Percentiles rank a stretch among this genome's conserved stretches.
Evolutionary conservation across 2,113 vertebrate species (phyloP).

Genomic region (Suricata suricatta): DNA sequence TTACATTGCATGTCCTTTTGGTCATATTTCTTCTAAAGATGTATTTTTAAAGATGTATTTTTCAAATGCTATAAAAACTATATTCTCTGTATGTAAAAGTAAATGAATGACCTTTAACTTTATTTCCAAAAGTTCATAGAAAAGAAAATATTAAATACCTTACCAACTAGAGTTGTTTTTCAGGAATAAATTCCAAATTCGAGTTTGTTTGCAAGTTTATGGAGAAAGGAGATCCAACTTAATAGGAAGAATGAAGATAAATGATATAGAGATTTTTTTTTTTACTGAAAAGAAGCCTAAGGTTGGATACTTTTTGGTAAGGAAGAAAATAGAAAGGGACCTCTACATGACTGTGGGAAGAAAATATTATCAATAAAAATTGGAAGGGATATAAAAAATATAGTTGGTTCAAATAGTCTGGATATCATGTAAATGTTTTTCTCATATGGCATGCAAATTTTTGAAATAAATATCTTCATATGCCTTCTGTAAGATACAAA

Average conservation of each 20-base stretch:
- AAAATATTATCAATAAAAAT: not conserved
- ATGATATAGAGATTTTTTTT: not conserved
- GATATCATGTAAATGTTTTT: not conserved
- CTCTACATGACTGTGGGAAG: not conserved
- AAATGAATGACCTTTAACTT: not conserved
- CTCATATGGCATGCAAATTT: not conserved
- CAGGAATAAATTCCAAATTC: not conserved
- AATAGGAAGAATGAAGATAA: not conserved
- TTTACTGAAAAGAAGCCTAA: not conserved
- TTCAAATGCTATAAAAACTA: not conserved
- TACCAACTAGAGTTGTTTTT: slow-evolving; percentile 35
- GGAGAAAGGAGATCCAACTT: not conserved
- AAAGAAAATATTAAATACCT: not conserved
- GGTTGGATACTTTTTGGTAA: not conserved
- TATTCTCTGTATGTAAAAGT: not conserved
- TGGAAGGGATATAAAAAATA: not conserved
- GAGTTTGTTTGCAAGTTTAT: not conserved
- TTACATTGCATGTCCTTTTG: not conserved
- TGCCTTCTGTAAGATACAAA: not conserved
- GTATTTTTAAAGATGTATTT: slow-evolving; percentile 14
- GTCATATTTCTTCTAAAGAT: not conserved
- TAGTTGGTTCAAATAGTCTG: not conserved
- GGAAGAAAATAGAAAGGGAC: not conserved
- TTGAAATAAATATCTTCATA: not conserved
- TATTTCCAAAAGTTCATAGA: not conserved